Conservation (phyloP, 35 echinoderm and acorn worm genomes). For the Heliocidaris tuberculata region DNA sequence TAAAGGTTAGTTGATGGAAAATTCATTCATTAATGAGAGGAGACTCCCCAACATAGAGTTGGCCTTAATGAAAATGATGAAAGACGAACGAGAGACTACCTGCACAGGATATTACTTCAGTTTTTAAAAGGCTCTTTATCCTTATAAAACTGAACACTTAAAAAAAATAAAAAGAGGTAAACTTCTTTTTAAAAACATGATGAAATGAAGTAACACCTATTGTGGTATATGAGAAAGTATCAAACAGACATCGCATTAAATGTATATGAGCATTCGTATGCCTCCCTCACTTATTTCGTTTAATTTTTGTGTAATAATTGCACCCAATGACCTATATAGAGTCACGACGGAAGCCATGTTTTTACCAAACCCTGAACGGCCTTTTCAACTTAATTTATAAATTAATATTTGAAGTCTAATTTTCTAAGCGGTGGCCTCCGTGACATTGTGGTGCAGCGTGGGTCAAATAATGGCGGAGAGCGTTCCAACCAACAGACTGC, state of each 20-base stretch:
- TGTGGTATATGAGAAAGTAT: too few species aligned
- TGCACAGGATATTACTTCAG: too few species aligned
- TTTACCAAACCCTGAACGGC: background rate
- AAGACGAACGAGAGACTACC: too few species aligned
- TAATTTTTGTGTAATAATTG: background rate
- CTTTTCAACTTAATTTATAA: background rate
- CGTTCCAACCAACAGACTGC: background rate
- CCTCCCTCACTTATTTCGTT: background rate
- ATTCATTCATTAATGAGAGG: too few species aligned
- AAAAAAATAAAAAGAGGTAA: too few species aligned
- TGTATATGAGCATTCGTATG: background rate
- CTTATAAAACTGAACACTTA: too few species aligned
- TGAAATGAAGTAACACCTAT: too few species aligned
- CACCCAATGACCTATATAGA: background rate
- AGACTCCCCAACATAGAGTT: too few species aligned
- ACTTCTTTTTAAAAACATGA: too few species aligned
- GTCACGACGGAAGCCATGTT: background rate
- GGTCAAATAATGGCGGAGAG: background rate
- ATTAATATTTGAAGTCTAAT: slow-evolving; percentile 7
- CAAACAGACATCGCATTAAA: background rate
- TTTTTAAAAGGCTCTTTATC: too few species aligned
- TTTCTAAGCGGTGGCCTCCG: background rate
- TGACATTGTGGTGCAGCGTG: background rate
- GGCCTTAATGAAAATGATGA: too few species aligned
- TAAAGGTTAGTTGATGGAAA: too few species aligned